These are phyloP conservation scores for Laupala kohalensis DNA, from an alignment of 1,140 invertebrate species.

Conservation along the genomic window DNA sequence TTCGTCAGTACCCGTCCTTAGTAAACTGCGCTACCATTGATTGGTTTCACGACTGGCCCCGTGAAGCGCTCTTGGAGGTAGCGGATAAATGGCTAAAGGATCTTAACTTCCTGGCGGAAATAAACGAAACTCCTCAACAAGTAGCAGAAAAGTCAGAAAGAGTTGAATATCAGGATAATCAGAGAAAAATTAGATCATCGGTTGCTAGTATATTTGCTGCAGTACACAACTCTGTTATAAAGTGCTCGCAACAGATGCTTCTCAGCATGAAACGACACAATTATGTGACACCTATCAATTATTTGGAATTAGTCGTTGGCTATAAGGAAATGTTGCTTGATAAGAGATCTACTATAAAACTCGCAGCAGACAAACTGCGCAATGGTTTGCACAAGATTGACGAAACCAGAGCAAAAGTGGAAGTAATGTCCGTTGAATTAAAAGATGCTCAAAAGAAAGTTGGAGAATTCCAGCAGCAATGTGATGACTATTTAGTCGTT, in stretches of 20 bases:
- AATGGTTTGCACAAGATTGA: slow-evolving; percentile 68
- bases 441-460: slow-evolving; percentile 55
- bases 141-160: not conserved
- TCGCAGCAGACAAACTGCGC: slow-evolving; percentile 54
- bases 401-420: slow-evolving; percentile 53
- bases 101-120: slow-evolving; percentile 44
- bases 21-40: slow-evolving; percentile 78
- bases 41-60: slow-evolving; percentile 79
- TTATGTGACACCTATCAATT: slow-evolving; percentile 77
- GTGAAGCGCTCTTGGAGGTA: slow-evolving; percentile 72
- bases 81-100: slow-evolving; percentile 53
- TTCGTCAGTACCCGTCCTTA: slow-evolving; percentile 71
- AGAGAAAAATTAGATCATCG: slow-evolving; percentile 44
- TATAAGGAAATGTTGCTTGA: slow-evolving; percentile 60
- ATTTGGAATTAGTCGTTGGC: slow-evolving; percentile 63
- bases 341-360: slow-evolving; percentile 54
- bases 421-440: slow-evolving; percentile 64
- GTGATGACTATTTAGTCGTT: slow-evolving; percentile 58
- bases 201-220: slow-evolving; percentile 58
- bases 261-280: slow-evolving; percentile 63
- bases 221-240: slow-evolving; percentile 61
- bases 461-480: slow-evolving; percentile 51
- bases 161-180: not conserved
- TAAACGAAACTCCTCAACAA: slow-evolving; percentile 40
- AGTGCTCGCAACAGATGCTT: slow-evolving; percentile 54